Evolutionary conservation across 2,797 vertebrate genomes (phyloP), one percentile per base, ranked within the genome.

Genomic region (Neosalanx taihuensis): DNA sequence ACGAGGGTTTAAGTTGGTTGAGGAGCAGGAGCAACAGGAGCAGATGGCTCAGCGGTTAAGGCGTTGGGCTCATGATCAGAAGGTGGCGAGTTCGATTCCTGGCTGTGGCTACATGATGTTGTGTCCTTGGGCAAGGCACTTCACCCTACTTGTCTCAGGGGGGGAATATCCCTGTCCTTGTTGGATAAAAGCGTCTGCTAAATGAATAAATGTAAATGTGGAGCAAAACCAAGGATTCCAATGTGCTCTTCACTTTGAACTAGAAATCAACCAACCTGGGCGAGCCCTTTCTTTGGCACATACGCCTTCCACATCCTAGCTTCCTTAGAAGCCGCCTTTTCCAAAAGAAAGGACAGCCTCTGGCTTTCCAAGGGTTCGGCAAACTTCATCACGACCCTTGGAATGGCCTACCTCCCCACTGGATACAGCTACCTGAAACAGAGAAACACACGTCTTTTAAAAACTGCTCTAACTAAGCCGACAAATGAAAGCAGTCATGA

Each of bases 261-360:
- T 56, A 18, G 51, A 56, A 5, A 58, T 15, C 30, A 10, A 29
- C 75, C 94, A 67, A 99, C 97, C 97, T 95, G 95, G 93, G 90
- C 90, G 88, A 93, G 89, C 86, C 93, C 91, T 84, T 93, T 95
- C 94, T 95, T 99, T 84, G 93, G 95, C 93, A 95, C 89, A 78
- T 94, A 95, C 85, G 92, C 92, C 88, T 94, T 98, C 96, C 97
- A 98, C 93, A 95, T 94, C 87, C 93, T 92, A 90, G 94, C 94
- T 95, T 98, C 97, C 93, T 95, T 98, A 94, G 94, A 97, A 91
- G 94, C 92, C 71, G 97, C 95, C 88, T 80, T 96, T 92, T 98
- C 96, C 87, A 98, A 84, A 71, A 98, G 94, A 92, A 96, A 94
- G 89, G 94, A 95, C 94, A 98, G 94, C 90, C 94, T 97, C 94